These are phyloP conservation scores for Echinometra lucunter DNA, from an alignment of 53 echinoderm and acorn worm genomes.

Conservation along the genomic window DNA sequence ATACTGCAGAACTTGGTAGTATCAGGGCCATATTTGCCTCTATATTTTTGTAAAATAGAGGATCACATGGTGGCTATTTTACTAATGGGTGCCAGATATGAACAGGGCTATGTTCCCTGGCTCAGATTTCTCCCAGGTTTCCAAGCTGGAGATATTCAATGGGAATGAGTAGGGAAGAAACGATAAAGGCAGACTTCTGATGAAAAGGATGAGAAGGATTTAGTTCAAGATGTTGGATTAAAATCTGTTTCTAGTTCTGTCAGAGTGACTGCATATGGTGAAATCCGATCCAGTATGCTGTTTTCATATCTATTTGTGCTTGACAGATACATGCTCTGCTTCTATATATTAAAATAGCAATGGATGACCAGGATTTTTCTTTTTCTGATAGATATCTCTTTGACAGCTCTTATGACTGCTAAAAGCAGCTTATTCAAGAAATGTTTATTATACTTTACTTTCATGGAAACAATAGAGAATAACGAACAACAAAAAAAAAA, in stretches of 20 bases:
- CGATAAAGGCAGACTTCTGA: background rate
- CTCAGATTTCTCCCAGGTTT: slow-evolving; percentile 20
- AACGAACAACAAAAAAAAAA: too few relatives aligned
- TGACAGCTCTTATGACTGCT: background rate
- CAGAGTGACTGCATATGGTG: background rate
- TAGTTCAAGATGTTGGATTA: background rate
- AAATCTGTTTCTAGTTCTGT: background rate
- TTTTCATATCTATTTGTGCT: background rate
- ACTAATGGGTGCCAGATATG: too few relatives aligned
- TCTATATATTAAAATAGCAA: too few relatives aligned
- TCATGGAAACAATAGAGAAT: too few relatives aligned
- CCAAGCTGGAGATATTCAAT: slow-evolving; percentile 4
- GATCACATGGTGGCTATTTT: too few relatives aligned
- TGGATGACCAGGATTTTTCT: too few relatives aligned
- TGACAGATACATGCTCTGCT: background rate
- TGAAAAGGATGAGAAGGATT: background rate
- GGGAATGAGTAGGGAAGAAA: background rate
- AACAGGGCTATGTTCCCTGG: background rate
- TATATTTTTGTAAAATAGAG: too few relatives aligned
- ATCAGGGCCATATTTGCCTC: too few relatives aligned
- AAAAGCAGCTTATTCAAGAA: background rate
- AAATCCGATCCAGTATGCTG: background rate
- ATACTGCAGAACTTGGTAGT: too few relatives aligned
- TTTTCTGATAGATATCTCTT: background rate
- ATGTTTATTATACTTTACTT: too few relatives aligned